Evolutionary conservation across 2,113 vertebrate genomes (phyloP).

Genomic region (Percopsis transmontana): DNA sequence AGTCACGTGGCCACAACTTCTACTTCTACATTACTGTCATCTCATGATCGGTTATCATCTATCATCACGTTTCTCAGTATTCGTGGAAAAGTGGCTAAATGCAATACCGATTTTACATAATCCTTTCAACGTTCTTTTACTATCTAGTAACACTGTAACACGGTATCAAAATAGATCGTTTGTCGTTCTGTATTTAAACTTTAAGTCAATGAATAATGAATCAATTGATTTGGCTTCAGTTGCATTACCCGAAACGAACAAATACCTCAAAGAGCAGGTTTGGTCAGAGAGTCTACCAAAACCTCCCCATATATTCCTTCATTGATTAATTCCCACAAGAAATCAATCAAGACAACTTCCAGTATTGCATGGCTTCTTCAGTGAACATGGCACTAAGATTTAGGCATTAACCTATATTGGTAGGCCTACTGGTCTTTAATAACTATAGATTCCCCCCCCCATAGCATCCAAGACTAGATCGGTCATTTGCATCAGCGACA

Average conservation of each 20-base stretch:
- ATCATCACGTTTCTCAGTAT: not conserved
- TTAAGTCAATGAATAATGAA: conserved; percentile 59
- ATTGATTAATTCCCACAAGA: not conserved
- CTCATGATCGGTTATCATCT: too few relatives aligned
- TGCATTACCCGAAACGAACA: conserved; percentile 36
- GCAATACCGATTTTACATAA: not conserved
- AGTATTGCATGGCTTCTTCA: not conserved
- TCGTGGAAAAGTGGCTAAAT: not conserved
- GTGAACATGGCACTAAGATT: not conserved
- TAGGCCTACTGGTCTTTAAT: not conserved
- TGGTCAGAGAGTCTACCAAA: conserved; percentile 4
- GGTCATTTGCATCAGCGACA: too few relatives aligned
- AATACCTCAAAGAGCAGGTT: conserved; percentile 9
- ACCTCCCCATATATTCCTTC: not conserved
- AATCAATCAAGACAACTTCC: not conserved
- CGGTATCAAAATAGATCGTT: not conserved
- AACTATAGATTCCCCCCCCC: not conserved
- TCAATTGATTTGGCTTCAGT: conserved; percentile 54
- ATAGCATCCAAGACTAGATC: too few relatives aligned
- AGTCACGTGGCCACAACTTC: conserved; percentile 33
- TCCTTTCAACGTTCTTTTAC: not conserved
- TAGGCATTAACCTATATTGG: too few relatives aligned
- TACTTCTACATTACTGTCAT: too few relatives aligned
- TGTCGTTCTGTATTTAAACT: conserved; percentile 53
- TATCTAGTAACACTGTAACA: conserved; percentile 2